phyloP scores from a whole-genome alignment of 2,113 vertebrate genomes.

The Tursiops truncatus region DNA sequence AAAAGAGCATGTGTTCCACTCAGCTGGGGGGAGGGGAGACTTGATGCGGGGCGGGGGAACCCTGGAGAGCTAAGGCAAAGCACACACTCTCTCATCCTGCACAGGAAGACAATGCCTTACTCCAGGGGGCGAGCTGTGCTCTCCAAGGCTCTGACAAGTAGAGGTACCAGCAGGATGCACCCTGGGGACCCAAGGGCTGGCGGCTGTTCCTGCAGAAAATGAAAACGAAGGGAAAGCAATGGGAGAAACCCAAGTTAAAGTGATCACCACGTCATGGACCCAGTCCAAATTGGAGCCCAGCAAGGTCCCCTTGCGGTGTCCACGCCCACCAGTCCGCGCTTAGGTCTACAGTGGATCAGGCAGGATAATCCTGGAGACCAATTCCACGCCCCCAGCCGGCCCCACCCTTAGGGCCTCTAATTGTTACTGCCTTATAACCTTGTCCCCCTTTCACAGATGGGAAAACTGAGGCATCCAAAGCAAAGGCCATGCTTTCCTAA shows the following conservation, averaged over 20 bases:
- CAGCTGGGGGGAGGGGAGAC: not conserved
- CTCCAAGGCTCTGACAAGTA: slow-evolving; percentile 51
- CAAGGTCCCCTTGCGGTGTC: not conserved
- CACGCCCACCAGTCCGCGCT: not conserved
- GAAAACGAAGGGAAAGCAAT: slow-evolving; percentile 59
- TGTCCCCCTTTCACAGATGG: not conserved
- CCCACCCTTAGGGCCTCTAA: not conserved
- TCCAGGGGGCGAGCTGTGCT: slow-evolving; percentile 49
- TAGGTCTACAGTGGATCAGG: not conserved
- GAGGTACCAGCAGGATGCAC: slow-evolving; percentile 62
- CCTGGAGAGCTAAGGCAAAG: not conserved
- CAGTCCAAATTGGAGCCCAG: not conserved
- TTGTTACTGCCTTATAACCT: not conserved
- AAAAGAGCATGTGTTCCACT: not conserved
- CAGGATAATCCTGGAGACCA: not conserved
- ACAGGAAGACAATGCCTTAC: slow-evolving; percentile 45
- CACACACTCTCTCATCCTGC: not conserved
- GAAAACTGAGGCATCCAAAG: slow-evolving; percentile 45
- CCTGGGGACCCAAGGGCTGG: slow-evolving; percentile 62
- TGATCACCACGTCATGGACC: not conserved
- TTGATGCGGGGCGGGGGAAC: fast-evolving
- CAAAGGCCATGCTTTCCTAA: not conserved
- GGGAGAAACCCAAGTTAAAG: slow-evolving; percentile 39
- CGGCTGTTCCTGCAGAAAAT: slow-evolving; percentile 64
- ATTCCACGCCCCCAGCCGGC: not conserved